Evolutionary conservation across 2,113 vertebrate species (phyloP).

Genomic region (Balaeniceps rex): DNA sequence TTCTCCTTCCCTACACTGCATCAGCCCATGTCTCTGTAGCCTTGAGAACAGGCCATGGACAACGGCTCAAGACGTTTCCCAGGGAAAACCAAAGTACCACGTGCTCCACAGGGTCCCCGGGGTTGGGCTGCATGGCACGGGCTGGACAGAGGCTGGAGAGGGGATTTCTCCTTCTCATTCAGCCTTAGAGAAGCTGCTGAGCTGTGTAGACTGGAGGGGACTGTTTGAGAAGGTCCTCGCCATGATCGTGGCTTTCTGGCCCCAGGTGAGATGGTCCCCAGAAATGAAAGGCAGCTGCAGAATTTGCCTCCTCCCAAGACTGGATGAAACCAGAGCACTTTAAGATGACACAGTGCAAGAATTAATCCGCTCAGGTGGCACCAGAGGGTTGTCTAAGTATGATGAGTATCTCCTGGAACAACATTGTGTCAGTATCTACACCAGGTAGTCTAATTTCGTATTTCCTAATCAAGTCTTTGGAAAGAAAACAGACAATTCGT

Average conservation of each 20-base stretch:
- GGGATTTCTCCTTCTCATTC: neutral
- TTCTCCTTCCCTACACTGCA: neutral
- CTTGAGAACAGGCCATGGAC: neutral
- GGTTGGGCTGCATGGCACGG: fast-evolving
- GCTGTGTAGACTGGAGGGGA: neutral
- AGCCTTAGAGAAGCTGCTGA: neutral
- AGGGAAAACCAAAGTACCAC: neutral
- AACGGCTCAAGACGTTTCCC: neutral
- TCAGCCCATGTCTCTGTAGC: neutral
- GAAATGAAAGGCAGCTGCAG: conserved; percentile 11
- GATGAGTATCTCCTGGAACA: neutral
- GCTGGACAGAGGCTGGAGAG: neutral
- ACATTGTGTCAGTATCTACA: neutral
- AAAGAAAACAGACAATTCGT: neutral
- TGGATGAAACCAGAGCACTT: neutral
- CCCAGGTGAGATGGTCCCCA: neutral
- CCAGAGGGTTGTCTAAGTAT: neutral
- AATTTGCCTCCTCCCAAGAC: neutral
- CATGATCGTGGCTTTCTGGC: neutral
- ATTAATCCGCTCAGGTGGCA: neutral
- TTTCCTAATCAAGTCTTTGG: neutral
- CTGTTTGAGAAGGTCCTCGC: neutral
- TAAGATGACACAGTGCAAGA: neutral
- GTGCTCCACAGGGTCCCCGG: neutral
- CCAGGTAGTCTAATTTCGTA: neutral